Percentiles rank a stretch among this genome's conserved stretches.
Evolutionary conservation across 2,888 invertebrate genomes (phyloP).

Genomic region (Oxycera nigricornis): DNA sequence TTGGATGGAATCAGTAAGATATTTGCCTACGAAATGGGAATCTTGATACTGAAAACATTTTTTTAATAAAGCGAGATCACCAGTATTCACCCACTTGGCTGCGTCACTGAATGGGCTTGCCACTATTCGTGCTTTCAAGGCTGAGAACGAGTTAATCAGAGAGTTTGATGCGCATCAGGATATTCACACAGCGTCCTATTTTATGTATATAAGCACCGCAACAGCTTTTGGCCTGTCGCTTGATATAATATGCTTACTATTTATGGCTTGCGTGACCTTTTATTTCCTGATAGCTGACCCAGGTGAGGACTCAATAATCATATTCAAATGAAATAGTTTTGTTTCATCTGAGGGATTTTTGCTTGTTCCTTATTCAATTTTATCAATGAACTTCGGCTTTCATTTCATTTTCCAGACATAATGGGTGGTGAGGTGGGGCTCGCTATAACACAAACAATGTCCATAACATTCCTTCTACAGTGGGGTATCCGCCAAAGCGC

Average conservation of each 20-base stretch:
- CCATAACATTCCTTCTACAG: conserved; percentile 65
- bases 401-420: conserved; percentile 37
- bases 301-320: conserved; percentile 46
- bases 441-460: conserved; percentile 65
- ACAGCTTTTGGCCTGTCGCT: conserved; percentile 72
- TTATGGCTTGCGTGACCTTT: conserved; percentile 70
- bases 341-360: not conserved
- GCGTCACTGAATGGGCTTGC: conserved; percentile 78
- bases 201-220: conserved; percentile 69
- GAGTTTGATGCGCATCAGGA: conserved; percentile 71
- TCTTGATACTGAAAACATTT: too few species aligned
- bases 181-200: conserved; percentile 72
- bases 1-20: conserved; percentile 70
- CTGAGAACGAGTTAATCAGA: conserved; percentile 68
- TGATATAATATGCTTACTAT: conserved; percentile 70
- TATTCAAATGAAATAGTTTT: not conserved
- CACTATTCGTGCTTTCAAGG: conserved; percentile 76
- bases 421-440: conserved; percentile 64
- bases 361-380: not conserved
- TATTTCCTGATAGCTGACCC: conserved; percentile 64
- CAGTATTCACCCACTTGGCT: conserved; percentile 79
- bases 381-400: too few species aligned
- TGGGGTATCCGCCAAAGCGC: conserved; percentile 80
- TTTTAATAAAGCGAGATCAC: conserved; percentile 72
- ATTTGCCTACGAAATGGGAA: not conserved